Evolutionary conservation across 1,140 invertebrate species (phyloP).

Genomic region (Conus ventricosus): DNA sequence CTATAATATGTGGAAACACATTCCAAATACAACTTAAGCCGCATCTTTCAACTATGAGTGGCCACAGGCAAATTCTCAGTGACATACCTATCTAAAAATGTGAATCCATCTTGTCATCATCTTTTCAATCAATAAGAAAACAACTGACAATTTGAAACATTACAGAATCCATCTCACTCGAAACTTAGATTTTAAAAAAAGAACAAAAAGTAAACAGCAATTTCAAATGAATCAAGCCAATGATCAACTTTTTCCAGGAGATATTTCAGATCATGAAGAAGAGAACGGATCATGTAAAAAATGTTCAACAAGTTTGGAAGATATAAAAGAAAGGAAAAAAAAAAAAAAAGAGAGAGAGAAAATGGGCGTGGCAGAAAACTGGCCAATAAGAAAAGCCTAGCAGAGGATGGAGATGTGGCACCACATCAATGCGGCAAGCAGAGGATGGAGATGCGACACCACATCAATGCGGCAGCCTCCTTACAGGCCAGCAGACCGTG

Average conservation of each 20-base stretch:
- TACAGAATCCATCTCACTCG: no score
- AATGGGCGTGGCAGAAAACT: not conserved
- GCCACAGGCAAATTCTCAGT: no score
- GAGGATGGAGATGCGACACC: not conserved
- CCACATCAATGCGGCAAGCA: not conserved
- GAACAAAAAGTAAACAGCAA: not conserved
- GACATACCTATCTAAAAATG: no score
- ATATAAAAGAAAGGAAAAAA: not conserved
- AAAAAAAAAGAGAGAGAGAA: not conserved
- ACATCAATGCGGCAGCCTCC: not conserved
- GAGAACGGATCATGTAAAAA: not conserved
- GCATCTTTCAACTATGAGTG: no score
- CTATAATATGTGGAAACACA: no score
- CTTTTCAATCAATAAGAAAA: no score
- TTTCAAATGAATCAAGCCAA: not conserved
- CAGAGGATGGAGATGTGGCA: not conserved
- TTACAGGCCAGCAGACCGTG: not conserved
- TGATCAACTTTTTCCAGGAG: not conserved
- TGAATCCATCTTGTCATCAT: no score
- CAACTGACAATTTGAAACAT: no score
- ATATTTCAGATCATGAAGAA: not conserved
- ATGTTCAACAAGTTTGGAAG: not conserved
- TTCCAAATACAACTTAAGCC: no score
- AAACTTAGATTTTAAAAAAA: no score
- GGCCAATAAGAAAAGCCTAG: not conserved